phyloP scores from a whole-genome alignment of 2,113 vertebrate species.

The Equus przewalskii region DNA sequence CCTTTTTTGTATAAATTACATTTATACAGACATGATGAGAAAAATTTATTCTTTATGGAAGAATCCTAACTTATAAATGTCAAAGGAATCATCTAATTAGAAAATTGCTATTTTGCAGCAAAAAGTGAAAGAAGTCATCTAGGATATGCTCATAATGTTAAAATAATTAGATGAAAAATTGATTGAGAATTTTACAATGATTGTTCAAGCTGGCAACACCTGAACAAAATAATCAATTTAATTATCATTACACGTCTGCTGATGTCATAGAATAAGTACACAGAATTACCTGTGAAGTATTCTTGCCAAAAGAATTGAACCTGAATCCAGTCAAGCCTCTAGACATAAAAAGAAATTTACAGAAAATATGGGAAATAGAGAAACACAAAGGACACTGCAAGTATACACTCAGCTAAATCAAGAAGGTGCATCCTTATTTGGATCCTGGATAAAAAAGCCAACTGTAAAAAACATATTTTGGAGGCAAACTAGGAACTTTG shows the following conservation, averaged over 20 bases:
- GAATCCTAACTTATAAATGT: neutral
- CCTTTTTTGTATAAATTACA: neutral
- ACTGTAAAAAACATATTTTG: neutral
- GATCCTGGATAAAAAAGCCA: neutral
- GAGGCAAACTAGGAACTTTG: neutral
- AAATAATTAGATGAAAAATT: neutral
- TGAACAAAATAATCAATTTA: neutral
- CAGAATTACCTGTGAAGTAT: neutral
- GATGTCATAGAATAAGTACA: neutral
- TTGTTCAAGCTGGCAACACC: neutral
- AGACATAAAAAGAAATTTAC: neutral
- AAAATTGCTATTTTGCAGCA: conserved; percentile 7
- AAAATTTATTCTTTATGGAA: neutral
- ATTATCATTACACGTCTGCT: neutral
- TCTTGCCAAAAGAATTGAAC: neutral
- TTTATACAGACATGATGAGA: neutral
- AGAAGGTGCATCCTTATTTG: neutral
- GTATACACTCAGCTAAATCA: neutral
- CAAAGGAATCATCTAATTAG: neutral
- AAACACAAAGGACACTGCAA: neutral
- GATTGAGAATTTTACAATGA: neutral
- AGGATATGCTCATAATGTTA: neutral
- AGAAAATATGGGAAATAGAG: neutral
- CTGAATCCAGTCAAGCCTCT: neutral
- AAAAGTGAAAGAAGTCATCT: neutral